Conservation (phyloP, 2,888 invertebrate species). For the Tanytarsus gracilentus region DNA sequence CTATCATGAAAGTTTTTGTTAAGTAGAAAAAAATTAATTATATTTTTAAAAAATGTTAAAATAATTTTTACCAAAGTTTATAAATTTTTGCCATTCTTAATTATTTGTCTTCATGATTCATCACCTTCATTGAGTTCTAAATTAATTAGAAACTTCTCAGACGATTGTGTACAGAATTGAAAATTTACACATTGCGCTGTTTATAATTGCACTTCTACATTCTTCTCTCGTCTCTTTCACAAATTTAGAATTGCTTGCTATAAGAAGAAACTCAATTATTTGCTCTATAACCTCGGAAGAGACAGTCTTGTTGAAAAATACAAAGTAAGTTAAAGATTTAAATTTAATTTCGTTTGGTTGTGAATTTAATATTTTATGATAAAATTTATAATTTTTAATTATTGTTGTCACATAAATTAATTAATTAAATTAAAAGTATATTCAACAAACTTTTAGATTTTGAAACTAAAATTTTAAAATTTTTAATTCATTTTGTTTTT, state of each 20-base stretch:
- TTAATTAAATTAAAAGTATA: not conserved
- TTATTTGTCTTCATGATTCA: not conserved
- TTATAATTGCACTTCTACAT: too few species aligned
- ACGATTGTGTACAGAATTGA: too few species aligned
- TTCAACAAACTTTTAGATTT: constrained; percentile 33
- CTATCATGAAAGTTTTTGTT: too few species aligned
- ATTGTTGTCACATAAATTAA: constrained; percentile 10
- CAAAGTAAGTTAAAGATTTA: constrained; percentile 54
- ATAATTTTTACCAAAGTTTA: too few species aligned
- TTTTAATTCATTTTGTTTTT: too few species aligned
- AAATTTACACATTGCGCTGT: too few species aligned
- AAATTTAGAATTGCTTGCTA: constrained; percentile 75
- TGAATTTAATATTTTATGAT: not conserved
- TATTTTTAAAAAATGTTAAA: too few species aligned
- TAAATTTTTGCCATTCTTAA: not conserved
- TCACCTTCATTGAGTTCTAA: too few species aligned
- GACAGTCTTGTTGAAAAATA: constrained; percentile 77
- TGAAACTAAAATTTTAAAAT: too few species aligned
- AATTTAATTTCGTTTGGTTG: not conserved
- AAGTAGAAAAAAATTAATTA: too few species aligned
- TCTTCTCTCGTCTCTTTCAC: too few species aligned
- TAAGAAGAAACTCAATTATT: constrained; percentile 75
- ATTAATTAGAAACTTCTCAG: too few species aligned
- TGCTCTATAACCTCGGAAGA: constrained; percentile 83
- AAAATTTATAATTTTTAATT: constrained; percentile 27